Evolutionary conservation across 2,888 invertebrate species (phyloP).

Genomic region (Ellobium chinense): DNA sequence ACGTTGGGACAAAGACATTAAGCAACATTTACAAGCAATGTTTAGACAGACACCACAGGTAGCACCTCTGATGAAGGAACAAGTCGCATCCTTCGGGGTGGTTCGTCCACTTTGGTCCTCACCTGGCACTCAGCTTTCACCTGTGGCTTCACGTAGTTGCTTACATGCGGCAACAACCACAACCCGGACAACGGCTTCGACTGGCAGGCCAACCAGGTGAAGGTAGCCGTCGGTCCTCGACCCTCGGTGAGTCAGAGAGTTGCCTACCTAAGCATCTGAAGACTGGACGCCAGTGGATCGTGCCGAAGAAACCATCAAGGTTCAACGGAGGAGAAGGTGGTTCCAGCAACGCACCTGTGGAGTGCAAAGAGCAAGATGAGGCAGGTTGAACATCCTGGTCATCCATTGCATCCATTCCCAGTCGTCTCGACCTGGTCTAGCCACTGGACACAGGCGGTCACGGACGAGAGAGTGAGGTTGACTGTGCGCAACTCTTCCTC

Average conservation of each 20-base stretch:
- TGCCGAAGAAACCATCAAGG: background rate
- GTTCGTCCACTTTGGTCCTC: background rate
- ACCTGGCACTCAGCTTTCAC: background rate
- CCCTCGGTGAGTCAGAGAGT: background rate
- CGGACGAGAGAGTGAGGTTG: background rate
- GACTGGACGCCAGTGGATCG: background rate
- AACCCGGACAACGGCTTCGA: background rate
- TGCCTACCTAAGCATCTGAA: background rate
- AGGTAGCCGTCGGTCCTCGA: background rate
- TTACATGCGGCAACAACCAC: background rate
- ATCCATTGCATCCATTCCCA: background rate
- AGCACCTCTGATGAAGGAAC: too few species aligned
- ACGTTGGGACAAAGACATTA: too few species aligned
- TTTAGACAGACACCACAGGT: too few species aligned
- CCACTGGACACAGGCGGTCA: background rate
- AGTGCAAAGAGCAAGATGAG: background rate
- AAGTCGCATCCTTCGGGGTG: background rate
- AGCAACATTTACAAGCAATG: too few species aligned
- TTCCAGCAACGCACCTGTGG: background rate
- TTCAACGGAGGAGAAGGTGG: background rate
- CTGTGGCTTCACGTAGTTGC: background rate
- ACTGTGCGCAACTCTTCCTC: background rate
- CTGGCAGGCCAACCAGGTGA: background rate
- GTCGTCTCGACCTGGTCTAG: background rate
- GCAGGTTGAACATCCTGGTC: background rate